Conservation (phyloP, 2,888 invertebrate genomes). For the Melanostoma mellinum region DNA sequence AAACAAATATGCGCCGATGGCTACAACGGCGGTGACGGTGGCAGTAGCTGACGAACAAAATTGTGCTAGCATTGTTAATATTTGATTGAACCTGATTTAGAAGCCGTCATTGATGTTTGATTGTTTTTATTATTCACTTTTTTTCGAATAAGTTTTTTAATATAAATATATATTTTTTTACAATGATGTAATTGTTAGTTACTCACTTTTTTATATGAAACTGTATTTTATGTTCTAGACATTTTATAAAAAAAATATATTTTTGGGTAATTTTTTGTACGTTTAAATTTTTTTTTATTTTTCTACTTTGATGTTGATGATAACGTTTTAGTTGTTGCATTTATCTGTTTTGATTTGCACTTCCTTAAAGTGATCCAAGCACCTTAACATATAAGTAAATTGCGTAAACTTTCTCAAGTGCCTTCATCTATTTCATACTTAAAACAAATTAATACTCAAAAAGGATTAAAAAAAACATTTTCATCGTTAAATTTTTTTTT, state of each 20-base stretch:
- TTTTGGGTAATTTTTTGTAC: conserved; percentile 47
- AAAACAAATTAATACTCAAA: conserved; percentile 9
- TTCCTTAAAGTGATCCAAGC: conserved; percentile 10
- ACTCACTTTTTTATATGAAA: conserved; percentile 40
- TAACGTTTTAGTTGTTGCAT: conserved; percentile 3
- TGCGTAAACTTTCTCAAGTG: conserved; percentile 41
- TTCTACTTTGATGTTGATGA: conserved; percentile 8
- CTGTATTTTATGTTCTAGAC: conserved; percentile 53
- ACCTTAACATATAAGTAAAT: conserved; percentile 22
- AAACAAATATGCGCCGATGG: conserved; percentile 26
- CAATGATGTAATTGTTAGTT: conserved; percentile 29
- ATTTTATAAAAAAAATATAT: conserved; percentile 57
- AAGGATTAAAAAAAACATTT: no score
- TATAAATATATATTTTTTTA: conserved; percentile 37
- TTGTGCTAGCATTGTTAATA: conserved; percentile 69
- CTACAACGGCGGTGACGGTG: not conserved
- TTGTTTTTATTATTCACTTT: conserved; percentile 41
- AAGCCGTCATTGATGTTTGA: conserved; percentile 36
- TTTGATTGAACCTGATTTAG: conserved; percentile 55
- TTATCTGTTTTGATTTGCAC: conserved; percentile 9
- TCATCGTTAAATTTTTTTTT: no score
- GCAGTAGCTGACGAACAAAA: conserved; percentile 42
- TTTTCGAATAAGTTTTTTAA: conserved; percentile 53
- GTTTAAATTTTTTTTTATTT: conserved; percentile 18
- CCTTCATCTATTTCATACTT: conserved; percentile 36